Evolutionary conservation across 2,797 vertebrate genomes (phyloP).

Genomic region (Pangasius mekongensis): DNA sequence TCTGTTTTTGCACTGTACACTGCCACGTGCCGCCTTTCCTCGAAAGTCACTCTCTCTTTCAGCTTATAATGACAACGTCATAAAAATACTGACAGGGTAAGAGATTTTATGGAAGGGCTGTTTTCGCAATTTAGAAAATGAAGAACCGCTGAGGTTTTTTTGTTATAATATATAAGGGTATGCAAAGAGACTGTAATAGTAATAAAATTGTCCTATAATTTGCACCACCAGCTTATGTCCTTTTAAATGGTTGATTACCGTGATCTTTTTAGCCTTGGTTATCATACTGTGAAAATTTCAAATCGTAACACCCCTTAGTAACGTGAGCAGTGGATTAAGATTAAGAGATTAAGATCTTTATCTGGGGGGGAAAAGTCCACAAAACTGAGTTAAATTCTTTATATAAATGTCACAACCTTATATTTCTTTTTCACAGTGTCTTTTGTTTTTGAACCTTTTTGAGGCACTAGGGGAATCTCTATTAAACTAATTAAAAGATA

Average conservation of each 20-base stretch:
- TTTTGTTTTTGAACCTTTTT: not conserved
- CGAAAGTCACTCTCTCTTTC: not conserved
- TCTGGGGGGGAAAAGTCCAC: not conserved
- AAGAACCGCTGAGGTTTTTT: not conserved
- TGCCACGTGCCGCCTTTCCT: not conserved
- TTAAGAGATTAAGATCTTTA: not conserved
- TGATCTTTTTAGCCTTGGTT: not conserved
- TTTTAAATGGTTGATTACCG: not conserved
- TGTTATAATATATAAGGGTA: too few species aligned
- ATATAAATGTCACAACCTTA: not conserved
- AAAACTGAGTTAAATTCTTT: not conserved
- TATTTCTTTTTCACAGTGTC: not conserved
- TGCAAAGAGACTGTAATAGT: not conserved
- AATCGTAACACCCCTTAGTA: not conserved
- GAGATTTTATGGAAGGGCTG: not conserved
- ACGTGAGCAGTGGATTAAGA: not conserved
- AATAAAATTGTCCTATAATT: not conserved
- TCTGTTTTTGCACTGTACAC: not conserved
- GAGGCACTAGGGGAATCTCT: too few species aligned
- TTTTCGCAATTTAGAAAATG: not conserved
- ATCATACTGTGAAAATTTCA: not conserved
- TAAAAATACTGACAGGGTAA: not conserved
- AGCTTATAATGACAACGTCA: not conserved
- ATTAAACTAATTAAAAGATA: not conserved
- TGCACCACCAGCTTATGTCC: not conserved